Evolutionary conservation across 53 echinoderm and acorn worm species (phyloP), one percentile per base, ranked within the genome.

Genomic region (Holothuria leucospilota): DNA sequence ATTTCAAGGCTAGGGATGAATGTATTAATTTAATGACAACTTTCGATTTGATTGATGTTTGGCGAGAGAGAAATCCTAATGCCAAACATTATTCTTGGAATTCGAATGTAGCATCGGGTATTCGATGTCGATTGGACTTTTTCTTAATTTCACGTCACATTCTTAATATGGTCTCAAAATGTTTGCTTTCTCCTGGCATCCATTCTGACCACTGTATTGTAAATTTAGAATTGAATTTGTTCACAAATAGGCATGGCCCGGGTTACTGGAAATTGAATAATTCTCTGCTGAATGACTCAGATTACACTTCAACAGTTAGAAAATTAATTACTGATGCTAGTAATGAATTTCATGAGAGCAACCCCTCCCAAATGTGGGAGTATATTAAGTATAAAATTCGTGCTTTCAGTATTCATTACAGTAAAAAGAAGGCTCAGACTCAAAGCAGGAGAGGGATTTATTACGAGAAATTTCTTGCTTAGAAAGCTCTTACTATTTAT

Each of bases 171-270:
- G 71, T 74, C 0, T 56, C 20, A 4, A 20, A 86, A 20, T 4
- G 60, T 39, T 13, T 0, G 2, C 8, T 60, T n/a, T 58, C 40
- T 13, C 53, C 73, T 29, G 62, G 74, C 21, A 59, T 72, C n/a
- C 40, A 62, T 0, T 71, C 86, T 8, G 86, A 86, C 16, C 86
- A 86, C 62, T 86, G 73, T 4, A 15, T 86, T 0, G 86, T 74
- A 29, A 39, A 39, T 30, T 8, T 86, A 13, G 11, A 51, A 13
- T 28, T 86, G 23, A 21, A 74, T 7, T 13, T 86, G 20, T 23
- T 56, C 14, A 20, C 21, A n/a, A 62, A 59, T 4, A 0, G 60
- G 25, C 27, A 62, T 23, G 86, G 86, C 12, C 71, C 58, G 16
- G 60, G 86, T 49, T 49, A 49, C 13, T 49, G 49, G 49, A 49